Conservation (phyloP, 2,113 vertebrate species). For the Pomatostomus ruficeps region DNA sequence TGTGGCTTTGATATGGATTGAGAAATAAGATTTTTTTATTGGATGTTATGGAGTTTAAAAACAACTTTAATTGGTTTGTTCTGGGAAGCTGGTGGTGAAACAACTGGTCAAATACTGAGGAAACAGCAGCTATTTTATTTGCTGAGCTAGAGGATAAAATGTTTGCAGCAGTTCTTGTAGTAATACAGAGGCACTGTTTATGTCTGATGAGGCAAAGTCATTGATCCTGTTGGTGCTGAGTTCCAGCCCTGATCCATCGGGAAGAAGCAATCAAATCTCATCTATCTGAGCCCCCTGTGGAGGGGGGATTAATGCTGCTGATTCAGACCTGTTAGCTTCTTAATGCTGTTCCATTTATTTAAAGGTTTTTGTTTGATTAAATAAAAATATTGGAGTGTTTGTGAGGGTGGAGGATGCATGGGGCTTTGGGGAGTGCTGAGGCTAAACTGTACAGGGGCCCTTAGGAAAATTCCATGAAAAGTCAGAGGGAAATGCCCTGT, state of each 20-base stretch:
- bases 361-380: slow-evolving; percentile 26
- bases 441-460: neutral
- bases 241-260: neutral
- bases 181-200: neutral
- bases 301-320: neutral
- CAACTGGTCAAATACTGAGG: neutral
- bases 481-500: neutral
- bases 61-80: neutral
- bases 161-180: neutral
- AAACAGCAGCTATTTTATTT: neutral
- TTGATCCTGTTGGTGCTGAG: neutral
- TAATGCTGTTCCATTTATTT: neutral
- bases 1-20: neutral
- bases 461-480: neutral
- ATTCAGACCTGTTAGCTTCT: neutral
- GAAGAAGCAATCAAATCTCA: slow-evolving; percentile 12
- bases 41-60: neutral
- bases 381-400: neutral
- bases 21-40: neutral
- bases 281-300: neutral
- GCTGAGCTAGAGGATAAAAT: neutral
- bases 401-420: neutral
- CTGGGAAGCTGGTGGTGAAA: neutral
- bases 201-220: slow-evolving; percentile 18
- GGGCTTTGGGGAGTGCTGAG: neutral